Base-by-base conservation (phyloP, 1,140 invertebrate genomes). In the Andrena cerasifolii region DNA sequence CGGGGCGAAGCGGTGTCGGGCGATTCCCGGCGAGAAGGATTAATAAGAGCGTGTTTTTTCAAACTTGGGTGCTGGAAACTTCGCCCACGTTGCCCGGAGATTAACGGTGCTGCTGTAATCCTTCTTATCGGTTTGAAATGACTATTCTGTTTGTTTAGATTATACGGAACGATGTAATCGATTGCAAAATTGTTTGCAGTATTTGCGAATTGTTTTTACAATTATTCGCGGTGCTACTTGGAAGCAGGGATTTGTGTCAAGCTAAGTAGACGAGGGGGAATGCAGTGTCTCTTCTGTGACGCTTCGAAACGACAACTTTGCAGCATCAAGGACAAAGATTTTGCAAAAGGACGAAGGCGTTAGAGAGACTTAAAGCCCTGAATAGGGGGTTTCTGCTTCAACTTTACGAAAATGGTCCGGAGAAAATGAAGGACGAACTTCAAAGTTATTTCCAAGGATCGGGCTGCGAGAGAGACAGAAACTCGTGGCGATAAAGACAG, bases 371-470 rank as follows among this genome's bases (percentile, higher is more conserved):
- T 4, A 6, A 47, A 76, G 43, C 3, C 16, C 40, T 18, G 73
- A 45, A 68, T 67, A 51, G 43, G 49, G 18, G 66, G 51, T 51
- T 43, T 31, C 31, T 45, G 36, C 62, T 45, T 43, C 18, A 67
- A 58, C 28, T 75, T 36, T 10, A 3, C 28, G 36, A 36, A 54
- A 54, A 66, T 33, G 31, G 70, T 43, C 40, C 45, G 10, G 10
- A 3, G 36, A 49, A 59, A 70, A 70, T 59, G 51, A 59, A 36
- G 31, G 43, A 59, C 31, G 56, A 76, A 31, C 16, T 59, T 21
- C 14, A 7, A 45, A 2, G 7, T 59, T 36, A 16, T 47, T 72
- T 28, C 8, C 65, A 33, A 10, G 8, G 5, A 8, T 31, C 7
- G 16, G 14, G 2, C 5, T 2, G 26, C 12, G 18, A 54, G 36